Base-by-base conservation (phyloP, 2,888 invertebrate genomes). In the Drosophila sordidapex region DNA sequence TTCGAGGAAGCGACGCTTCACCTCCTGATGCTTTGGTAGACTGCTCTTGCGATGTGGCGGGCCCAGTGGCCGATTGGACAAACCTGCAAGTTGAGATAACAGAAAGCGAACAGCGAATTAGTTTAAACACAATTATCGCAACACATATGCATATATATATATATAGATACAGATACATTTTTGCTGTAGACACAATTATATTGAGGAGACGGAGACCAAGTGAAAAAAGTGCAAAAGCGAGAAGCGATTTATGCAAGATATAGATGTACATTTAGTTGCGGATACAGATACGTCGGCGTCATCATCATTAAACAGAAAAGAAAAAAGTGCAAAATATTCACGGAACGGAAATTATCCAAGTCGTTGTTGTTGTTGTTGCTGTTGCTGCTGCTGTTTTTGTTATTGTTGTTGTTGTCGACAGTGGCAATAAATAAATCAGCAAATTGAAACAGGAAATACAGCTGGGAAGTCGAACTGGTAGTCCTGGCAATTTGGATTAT, bases 21-120 rank as follows among this genome's bases (percentile, higher is more conserved):
- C 93, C 82, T 93, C 93, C 79, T 92, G 92, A 90, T 93, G 93
- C 91, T 93, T 93, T 91, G 93, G 93, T 92, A 93, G 83, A 91
- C 93, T 93, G 87, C 92, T 93, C 90, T 93, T 93, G 80, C 93
- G 93, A 90, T 93, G 91, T 68, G 93, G 91, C 77, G 93, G 93
- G 62, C 92, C 93, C 83, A 92, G 78, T 40, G 93, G 93, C 72
- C 93, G 92, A 79, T 92, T 93, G 61, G 93, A 92, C 77, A 93
- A 89, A 81, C 93, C 93, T 93, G 65, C 11, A 87, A 81, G 2
- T 21, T 58, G 8, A 46, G 13, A 69, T 8, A 43, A 53, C 25
- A 5, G 18, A 48, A 29, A n/a, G 18, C 53, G 61, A 18, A 6
- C 13, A 21, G 4, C 13, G 35, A 53, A 58, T 67, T 51, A 59